A percentile compares a stretch with the other conserved stretches of the same genome.
These are phyloP conservation scores for Gila robusta DNA, from an alignment of 2,797 vertebrate genomes.

Conservation along the genomic window DNA sequence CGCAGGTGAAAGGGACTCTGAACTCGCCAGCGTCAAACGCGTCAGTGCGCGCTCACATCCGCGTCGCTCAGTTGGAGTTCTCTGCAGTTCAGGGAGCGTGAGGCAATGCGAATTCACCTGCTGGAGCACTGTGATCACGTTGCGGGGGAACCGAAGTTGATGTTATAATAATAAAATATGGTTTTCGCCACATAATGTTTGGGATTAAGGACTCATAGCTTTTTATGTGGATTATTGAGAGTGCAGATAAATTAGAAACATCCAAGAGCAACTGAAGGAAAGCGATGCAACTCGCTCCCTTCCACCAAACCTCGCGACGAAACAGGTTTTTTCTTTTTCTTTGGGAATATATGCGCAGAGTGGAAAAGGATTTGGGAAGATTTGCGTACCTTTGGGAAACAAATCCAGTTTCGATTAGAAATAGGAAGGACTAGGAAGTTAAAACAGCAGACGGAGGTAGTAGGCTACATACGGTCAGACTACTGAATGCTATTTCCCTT, in stretches of 20 bases:
- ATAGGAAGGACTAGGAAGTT: constrained; percentile 39
- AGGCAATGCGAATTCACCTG: constrained; percentile 61
- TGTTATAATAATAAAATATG: constrained; percentile 13
- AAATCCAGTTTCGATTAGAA: not conserved
- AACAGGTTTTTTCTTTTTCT: constrained; percentile 30
- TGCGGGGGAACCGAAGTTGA: constrained; percentile 55
- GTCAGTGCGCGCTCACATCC: constrained; percentile 51
- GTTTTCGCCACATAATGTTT: constrained; percentile 34
- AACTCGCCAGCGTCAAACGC: constrained; percentile 48
- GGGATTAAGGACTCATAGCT: constrained; percentile 23
- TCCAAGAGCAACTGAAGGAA: constrained; percentile 58
- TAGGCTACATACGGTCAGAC: constrained; percentile 35
- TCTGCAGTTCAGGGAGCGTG: constrained; percentile 50
- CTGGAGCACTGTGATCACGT: constrained; percentile 57
- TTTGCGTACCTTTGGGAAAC: constrained; percentile 1
- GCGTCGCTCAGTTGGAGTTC: constrained; percentile 62
- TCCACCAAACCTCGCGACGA: constrained; percentile 38
- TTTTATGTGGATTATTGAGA: constrained; percentile 64
- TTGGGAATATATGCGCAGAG: constrained; percentile 21
- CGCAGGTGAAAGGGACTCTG: constrained; percentile 57
- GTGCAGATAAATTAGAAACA: constrained; percentile 56
- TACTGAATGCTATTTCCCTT: constrained; percentile 42
- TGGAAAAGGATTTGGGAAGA: constrained; percentile 33
- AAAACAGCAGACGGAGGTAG: constrained; percentile 67
- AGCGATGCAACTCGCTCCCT: constrained; percentile 60